These are phyloP conservation scores for Semotilus atromaculatus DNA, from an alignment of 2,797 vertebrate species.

Conservation along the genomic window DNA sequence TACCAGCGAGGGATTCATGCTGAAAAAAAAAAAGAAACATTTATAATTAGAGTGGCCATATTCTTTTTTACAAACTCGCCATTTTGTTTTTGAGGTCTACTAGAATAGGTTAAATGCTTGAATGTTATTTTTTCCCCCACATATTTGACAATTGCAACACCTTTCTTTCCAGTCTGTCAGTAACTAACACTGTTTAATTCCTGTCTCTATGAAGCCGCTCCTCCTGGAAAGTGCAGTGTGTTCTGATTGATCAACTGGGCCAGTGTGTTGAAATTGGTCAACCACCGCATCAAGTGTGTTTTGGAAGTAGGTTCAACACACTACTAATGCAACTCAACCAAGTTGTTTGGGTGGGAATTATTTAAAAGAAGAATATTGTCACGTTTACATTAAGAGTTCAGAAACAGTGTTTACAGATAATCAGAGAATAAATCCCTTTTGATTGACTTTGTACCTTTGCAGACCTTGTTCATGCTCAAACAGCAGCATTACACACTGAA, in stretches of 20 bases:
- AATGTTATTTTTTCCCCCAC: background rate
- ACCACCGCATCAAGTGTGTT: background rate
- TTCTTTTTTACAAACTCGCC: background rate
- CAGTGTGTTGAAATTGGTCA: background rate
- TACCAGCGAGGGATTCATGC: constrained; percentile 89
- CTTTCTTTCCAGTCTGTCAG: background rate
- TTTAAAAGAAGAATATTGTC: background rate
- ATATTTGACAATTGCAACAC: background rate
- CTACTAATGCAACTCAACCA: background rate
- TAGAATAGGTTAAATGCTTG: background rate
- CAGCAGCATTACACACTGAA: background rate
- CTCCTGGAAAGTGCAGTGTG: background rate
- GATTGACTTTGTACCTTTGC: background rate
- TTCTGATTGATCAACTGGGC: background rate
- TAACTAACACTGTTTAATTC: background rate
- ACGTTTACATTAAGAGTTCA: too few relatives aligned
- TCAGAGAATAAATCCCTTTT: background rate
- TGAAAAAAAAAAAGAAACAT: constrained; percentile 58
- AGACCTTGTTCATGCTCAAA: background rate
- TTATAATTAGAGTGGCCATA: background rate
- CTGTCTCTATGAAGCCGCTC: background rate
- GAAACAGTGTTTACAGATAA: too few relatives aligned
- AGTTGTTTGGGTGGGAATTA: background rate
- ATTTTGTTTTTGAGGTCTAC: background rate
- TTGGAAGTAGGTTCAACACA: background rate